Evolutionary conservation across 1,140 invertebrate genomes (phyloP), one percentile per base, ranked within the genome.

Genomic region (Neodiprion lecontei): DNA sequence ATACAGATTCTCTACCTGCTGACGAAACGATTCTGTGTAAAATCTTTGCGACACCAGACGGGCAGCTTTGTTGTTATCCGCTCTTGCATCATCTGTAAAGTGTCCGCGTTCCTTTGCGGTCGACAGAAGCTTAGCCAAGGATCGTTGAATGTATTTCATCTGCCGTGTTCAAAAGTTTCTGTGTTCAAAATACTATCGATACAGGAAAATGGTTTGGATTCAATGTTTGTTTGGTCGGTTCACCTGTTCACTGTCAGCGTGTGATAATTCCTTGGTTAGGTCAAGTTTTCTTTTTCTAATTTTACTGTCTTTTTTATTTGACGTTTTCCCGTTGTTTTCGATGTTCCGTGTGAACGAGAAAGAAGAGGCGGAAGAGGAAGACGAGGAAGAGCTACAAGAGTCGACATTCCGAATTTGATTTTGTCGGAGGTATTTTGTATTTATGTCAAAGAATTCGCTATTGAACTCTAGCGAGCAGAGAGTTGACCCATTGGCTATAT

Each of bases 11-110:
- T 72, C 76, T n/a, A 78, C 50, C 75, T 75, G 70, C 1, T 74
- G 66, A 65, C 69, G 71, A 23, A 76, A 73, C 17, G 74, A 80
- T n/a, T 82, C 72, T 8, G 76, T 73, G 77, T 87, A 88, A 80
- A 88, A 86, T 65, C 78, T 79, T 14, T 82, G 75, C 0, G 85
- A 84, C n/a, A 77, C 74, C 68, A 72, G 67, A 9, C 82, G 83
- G 53, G 87, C 87, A 72, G 78, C 78, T 73, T 82, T 75, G 73
- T 89, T 89, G 70, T 86, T 85, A 76, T 88, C 85, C 23, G n/a
- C 21, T 78, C 53, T 28, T 74, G 48, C 14, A 7, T 1, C 53
- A 12, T 69, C 48, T 4, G 14, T 61, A 75, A 87, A 86, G 12
- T 85, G 69, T 47, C 76, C 72, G 9, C 81, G 72, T 12, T 48